These are phyloP conservation scores for Calonectris borealis DNA, from an alignment of 2,113 vertebrate genomes.

Conservation along the genomic window DNA sequence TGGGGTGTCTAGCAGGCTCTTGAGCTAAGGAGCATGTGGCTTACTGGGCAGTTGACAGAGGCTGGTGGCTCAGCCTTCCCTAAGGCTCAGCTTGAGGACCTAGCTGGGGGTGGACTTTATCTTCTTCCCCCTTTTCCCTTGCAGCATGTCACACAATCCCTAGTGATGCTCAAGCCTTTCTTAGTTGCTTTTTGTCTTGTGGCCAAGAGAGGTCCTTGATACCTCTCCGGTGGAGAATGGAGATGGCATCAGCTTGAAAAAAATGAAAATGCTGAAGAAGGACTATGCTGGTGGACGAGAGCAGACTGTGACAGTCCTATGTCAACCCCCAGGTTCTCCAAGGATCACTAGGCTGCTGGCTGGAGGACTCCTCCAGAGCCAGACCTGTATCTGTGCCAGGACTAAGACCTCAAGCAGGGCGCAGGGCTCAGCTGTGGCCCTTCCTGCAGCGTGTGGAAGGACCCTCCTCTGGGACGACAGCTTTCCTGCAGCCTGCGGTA, in stretches of 20 bases:
- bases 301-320: background rate
- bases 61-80: background rate
- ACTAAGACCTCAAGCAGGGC: background rate
- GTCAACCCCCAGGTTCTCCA: background rate
- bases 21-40: background rate
- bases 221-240: background rate
- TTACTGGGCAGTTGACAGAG: background rate
- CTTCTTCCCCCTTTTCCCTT: background rate
- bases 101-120: background rate
- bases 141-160: background rate
- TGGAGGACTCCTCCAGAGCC: background rate
- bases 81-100: background rate
- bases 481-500: accelerated
- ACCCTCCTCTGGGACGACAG: background rate
- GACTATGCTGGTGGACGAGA: background rate
- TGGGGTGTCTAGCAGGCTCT: background rate
- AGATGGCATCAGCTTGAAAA: background rate
- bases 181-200: background rate
- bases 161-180: background rate
- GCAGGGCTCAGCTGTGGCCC: background rate
- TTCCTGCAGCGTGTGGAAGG: background rate
- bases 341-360: background rate
- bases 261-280: background rate
- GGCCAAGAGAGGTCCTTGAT: background rate
- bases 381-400: background rate